A percentile compares a stretch with the other conserved stretches of the same genome.
phyloP scores from a whole-genome alignment of 2,888 invertebrate genomes.

The Mantis religiosa region DNA sequence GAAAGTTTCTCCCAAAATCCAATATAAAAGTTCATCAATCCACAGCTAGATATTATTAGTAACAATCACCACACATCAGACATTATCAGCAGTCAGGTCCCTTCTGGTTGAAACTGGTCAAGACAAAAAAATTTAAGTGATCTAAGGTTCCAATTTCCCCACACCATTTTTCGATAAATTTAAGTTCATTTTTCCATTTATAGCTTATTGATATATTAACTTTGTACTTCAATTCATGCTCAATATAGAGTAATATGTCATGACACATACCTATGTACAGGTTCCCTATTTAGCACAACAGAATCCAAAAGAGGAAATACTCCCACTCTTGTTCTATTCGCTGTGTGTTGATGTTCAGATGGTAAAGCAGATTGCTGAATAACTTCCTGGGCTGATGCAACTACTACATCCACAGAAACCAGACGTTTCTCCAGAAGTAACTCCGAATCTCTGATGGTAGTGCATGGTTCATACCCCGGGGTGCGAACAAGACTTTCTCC shows the following conservation, averaged over 20 bases:
- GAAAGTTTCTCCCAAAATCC: too few species aligned
- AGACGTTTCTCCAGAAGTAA: conserved; percentile 59
- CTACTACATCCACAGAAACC: conserved; percentile 74
- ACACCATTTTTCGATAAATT: too few species aligned
- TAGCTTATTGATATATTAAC: too few species aligned
- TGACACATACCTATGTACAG: conserved; percentile 56
- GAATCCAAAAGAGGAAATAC: conserved; percentile 83
- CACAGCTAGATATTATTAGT: too few species aligned
- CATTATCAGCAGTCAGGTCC: too few species aligned
- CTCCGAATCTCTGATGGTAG: conserved; percentile 62
- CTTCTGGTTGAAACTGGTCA: too few species aligned
- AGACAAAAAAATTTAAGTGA: too few species aligned
- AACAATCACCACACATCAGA: too few species aligned
- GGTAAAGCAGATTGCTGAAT: conserved; percentile 42
- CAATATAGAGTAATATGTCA: conserved; percentile 25
- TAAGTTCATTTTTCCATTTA: too few species aligned
- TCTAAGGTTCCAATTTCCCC: too few species aligned
- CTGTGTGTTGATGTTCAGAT: conserved; percentile 31
- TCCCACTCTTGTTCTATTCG: conserved; percentile 42
- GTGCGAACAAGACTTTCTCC: conserved; percentile 70
- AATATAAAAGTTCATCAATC: too few species aligned
- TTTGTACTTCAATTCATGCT: too few species aligned
- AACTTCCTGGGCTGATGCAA: conserved; percentile 74
- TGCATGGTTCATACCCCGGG: conserved; percentile 69
- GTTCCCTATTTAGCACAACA: conserved; percentile 69